Conservation (phyloP, 2,888 invertebrate species). For the Polydrusus tereticollis region DNA sequence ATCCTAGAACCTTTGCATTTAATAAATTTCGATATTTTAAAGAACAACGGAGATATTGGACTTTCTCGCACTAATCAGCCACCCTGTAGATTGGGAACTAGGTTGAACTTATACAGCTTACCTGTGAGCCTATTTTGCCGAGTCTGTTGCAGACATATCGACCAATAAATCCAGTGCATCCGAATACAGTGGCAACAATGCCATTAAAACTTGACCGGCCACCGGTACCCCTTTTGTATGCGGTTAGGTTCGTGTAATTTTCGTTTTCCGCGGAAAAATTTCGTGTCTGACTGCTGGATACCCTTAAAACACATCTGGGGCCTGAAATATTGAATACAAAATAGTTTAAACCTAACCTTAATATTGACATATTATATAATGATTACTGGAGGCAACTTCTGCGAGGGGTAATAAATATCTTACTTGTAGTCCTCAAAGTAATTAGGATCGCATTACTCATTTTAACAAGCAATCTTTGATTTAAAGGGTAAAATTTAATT, state of each 20-base stretch:
- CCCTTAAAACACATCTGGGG: constrained; percentile 21
- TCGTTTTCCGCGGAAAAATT: constrained; percentile 71
- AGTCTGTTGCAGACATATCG: constrained; percentile 89
- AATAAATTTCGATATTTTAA: too few species aligned
- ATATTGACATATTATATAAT: not conserved
- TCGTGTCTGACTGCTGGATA: constrained; percentile 47
- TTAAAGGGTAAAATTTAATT: too few species aligned
- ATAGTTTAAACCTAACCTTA: not conserved
- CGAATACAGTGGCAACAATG: constrained; percentile 97
- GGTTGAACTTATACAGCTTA: not conserved
- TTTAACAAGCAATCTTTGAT: not conserved
- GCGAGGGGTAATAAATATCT: not conserved
- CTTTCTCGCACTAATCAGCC: too few species aligned
- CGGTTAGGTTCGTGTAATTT: constrained; percentile 72
- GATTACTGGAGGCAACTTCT: not conserved
- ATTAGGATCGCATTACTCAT: constrained; percentile 35
- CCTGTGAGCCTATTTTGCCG: constrained; percentile 86
- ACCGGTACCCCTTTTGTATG: constrained; percentile 86
- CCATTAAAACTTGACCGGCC: constrained; percentile 98
- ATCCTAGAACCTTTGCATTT: too few species aligned
- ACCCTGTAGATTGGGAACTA: too few species aligned
- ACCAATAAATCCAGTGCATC: constrained; percentile 91
- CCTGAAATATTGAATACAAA: not conserved
- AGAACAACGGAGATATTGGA: too few species aligned
- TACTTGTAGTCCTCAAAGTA: constrained; percentile 26